A percentile compares a stretch with the other conserved stretches of the same genome.
These are phyloP conservation scores for Elaphurus davidianus DNA, from an alignment of 2,113 vertebrate genomes.

Conservation along the genomic window DNA sequence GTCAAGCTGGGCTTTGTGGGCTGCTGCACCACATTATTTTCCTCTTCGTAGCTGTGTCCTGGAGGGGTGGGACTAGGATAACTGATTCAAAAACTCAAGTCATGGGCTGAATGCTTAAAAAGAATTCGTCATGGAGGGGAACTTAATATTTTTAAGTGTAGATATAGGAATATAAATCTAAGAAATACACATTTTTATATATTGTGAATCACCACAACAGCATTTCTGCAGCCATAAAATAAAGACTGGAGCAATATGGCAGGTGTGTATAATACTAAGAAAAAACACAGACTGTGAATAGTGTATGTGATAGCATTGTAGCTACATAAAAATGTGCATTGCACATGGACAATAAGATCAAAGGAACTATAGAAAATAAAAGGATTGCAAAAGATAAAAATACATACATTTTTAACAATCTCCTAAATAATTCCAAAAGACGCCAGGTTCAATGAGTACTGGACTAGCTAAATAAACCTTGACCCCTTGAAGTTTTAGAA, in stretches of 20 bases:
- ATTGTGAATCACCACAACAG: constrained; percentile 48
- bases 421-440: background rate
- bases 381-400: background rate
- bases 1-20: background rate
- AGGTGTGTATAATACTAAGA: constrained; percentile 8
- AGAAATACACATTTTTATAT: background rate
- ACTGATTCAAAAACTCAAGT: background rate
- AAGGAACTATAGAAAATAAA: background rate
- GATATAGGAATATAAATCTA: background rate
- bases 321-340: background rate
- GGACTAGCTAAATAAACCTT: too few relatives aligned
- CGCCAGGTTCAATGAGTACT: background rate
- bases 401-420: background rate
- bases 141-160: background rate
- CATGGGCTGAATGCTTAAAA: background rate
- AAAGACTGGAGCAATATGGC: constrained; percentile 54
- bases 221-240: constrained; percentile 51
- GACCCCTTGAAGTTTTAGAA: background rate
- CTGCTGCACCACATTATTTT: background rate
- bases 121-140: fast-evolving
- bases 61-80: background rate
- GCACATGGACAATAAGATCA: background rate
- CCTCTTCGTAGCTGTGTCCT: fast-evolving
- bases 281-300: constrained; percentile 6
- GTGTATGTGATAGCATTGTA: background rate